phyloP scores from a whole-genome alignment of 1,140 invertebrate species.

The Aphelenchoides fujianensis region DNA sequence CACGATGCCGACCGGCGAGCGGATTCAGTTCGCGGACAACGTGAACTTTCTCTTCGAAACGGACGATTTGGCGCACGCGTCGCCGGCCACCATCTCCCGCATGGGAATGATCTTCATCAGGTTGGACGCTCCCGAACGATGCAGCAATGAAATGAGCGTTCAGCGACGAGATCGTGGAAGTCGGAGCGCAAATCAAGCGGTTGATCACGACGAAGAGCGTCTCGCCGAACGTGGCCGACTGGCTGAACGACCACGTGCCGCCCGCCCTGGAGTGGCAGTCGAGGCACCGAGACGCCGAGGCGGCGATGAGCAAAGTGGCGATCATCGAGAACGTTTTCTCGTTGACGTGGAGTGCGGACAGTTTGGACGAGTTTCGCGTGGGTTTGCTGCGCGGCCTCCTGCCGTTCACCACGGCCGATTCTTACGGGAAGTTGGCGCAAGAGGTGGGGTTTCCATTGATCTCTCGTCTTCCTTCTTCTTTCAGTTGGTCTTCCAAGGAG shows the following conservation, averaged over 20 bases:
- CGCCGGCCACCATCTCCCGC: conserved; percentile 92
- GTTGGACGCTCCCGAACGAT: conserved; percentile 32
- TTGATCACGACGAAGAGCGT: conserved; percentile 11
- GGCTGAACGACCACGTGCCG: conserved; percentile 34
- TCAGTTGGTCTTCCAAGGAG: conserved; percentile 52
- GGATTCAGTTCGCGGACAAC: conserved; percentile 84
- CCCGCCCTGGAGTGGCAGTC: conserved; percentile 34
- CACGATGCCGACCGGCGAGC: conserved; percentile 90
- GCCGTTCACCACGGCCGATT: conserved; percentile 46
- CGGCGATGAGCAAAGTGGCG: conserved; percentile 67
- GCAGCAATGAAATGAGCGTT: conserved; percentile 14
- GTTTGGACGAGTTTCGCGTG: conserved; percentile 69
- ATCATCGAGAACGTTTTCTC: conserved; percentile 70
- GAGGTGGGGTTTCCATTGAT: conserved; percentile 16
- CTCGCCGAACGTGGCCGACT: conserved; percentile 28
- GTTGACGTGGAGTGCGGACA: conserved; percentile 66
- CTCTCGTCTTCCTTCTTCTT: too few relatives aligned
- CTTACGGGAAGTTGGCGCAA: conserved; percentile 29
- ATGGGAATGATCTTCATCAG: conserved; percentile 89
- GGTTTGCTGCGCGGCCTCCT: conserved; percentile 70
- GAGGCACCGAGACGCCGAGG: conserved; percentile 25
- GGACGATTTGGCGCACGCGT: conserved; percentile 84
- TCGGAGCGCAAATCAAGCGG: conserved; percentile 6
- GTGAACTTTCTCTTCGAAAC: conserved; percentile 98
- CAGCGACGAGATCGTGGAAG: conserved; percentile 21